Evolutionary conservation across 1,140 invertebrate species (phyloP).

Genomic region (Drosophila parabipectinata): DNA sequence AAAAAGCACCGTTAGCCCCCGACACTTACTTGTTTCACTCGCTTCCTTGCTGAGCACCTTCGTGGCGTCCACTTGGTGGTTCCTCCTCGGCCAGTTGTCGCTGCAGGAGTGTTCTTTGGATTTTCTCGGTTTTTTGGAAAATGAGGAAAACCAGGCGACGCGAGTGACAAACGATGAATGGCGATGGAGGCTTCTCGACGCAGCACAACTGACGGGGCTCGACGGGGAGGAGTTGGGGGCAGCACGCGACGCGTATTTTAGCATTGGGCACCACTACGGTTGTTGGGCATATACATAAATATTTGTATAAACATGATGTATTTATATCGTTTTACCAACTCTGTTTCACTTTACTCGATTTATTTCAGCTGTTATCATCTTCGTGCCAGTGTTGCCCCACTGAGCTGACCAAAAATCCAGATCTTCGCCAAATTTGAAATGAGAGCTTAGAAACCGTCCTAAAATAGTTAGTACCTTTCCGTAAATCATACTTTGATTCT

Average conservation of each 20-base stretch:
- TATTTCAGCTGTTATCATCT: too few relatives aligned
- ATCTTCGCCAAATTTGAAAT: background rate
- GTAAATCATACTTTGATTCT: too few relatives aligned
- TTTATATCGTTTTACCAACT: too few relatives aligned
- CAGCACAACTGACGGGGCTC: background rate
- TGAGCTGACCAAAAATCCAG: background rate
- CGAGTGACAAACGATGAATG: slow-evolving; percentile 77
- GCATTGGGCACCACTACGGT: slow-evolving; percentile 64
- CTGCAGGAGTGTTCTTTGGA: background rate
- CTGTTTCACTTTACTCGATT: too few relatives aligned
- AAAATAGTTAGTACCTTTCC: too few relatives aligned
- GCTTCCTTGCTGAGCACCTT: slow-evolving; percentile 5
- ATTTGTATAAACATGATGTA: too few relatives aligned
- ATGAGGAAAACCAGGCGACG: slow-evolving; percentile 2
- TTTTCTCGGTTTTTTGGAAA: slow-evolving; percentile 2
- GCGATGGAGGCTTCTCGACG: slow-evolving; percentile 19
- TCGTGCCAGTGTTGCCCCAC: too few relatives aligned
- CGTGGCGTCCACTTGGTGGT: background rate
- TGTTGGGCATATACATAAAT: too few relatives aligned
- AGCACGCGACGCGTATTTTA: slow-evolving; percentile 69
- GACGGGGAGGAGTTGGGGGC: slow-evolving; percentile 35
- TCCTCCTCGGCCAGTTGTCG: background rate
- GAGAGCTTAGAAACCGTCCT: background rate
- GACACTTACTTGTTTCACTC: slow-evolving; percentile 59
- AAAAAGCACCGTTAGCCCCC: slow-evolving; percentile 25